These are phyloP conservation scores for Tretioscincus oriximinensis DNA, from an alignment of 2,113 vertebrate species.

Conservation along the genomic window DNA sequence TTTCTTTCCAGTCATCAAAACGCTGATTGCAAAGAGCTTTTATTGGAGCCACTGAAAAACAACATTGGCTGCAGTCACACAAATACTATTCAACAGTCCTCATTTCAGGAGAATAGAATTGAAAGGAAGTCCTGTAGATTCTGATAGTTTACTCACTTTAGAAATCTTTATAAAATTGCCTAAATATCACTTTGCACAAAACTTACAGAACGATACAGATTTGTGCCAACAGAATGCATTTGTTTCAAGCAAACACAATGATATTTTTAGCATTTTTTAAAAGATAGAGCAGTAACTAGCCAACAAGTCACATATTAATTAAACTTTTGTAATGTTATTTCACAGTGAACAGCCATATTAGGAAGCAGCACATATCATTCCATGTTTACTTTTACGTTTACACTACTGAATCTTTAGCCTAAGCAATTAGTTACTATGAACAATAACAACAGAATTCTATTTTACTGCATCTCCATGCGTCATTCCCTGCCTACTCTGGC, in stretches of 20 bases:
- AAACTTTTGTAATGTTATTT: too few species aligned
- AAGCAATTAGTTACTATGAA: background rate
- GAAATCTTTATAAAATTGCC: background rate
- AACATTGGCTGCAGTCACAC: constrained; percentile 10
- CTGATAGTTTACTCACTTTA: too few species aligned
- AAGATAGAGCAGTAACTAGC: background rate
- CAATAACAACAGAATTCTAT: background rate
- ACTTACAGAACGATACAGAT: background rate
- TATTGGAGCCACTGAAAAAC: constrained; percentile 91
- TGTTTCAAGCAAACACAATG: too few species aligned
- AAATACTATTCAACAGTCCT: too few species aligned
- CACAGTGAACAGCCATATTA: too few species aligned
- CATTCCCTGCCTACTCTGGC: background rate
- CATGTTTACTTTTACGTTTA: background rate
- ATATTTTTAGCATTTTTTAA: background rate
- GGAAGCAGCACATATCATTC: too few species aligned
- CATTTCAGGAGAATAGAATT: too few species aligned
- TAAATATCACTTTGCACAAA: background rate
- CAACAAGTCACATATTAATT: background rate
- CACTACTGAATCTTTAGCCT: background rate
- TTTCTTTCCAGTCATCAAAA: constrained; percentile 92
- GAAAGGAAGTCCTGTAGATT: too few species aligned
- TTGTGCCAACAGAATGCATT: too few species aligned
- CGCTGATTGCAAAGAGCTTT: constrained; percentile 96
- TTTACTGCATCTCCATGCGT: background rate